Conservation (phyloP, 1,140 invertebrate species). For the Prorops nasuta region DNA sequence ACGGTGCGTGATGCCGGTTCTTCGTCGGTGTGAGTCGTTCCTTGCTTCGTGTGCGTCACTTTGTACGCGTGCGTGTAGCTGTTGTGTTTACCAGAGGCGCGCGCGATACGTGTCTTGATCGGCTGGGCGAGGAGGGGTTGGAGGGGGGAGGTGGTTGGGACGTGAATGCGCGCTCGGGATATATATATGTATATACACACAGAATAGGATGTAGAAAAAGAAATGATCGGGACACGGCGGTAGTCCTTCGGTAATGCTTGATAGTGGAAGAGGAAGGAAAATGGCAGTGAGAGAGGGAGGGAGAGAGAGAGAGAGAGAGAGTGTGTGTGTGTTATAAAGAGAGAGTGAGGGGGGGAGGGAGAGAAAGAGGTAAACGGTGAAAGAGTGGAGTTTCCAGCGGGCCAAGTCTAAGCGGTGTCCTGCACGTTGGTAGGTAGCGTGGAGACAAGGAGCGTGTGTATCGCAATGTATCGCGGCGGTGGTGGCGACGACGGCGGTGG, state of each 20-base stretch:
- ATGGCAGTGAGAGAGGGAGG: too few species aligned
- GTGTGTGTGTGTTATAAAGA: too few species aligned
- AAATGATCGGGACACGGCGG: too few species aligned
- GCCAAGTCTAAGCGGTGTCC: slow-evolving; percentile 3
- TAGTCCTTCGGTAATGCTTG: too few species aligned
- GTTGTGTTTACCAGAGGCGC: slow-evolving; percentile 21
- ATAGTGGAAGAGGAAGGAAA: too few species aligned
- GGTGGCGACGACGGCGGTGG: slow-evolving; percentile 39
- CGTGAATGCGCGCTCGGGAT: too few species aligned
- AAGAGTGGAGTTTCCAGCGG: neutral
- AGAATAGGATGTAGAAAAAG: too few species aligned
- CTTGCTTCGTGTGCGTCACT: too few species aligned
- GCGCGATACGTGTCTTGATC: neutral
- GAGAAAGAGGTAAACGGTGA: neutral
- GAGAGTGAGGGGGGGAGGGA: too few species aligned
- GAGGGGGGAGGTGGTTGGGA: slow-evolving; percentile 13
- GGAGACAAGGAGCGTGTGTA: slow-evolving; percentile 50
- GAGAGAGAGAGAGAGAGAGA: too few species aligned
- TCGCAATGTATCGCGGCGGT: slow-evolving; percentile 53
- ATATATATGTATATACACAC: too few species aligned
- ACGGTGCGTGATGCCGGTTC: neutral
- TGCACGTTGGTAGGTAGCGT: slow-evolving; percentile 31
- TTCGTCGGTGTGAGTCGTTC: slow-evolving; percentile 2
- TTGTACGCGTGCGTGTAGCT: slow-evolving; percentile 1
- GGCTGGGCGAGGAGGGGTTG: slow-evolving; percentile 9